Percentiles rank a stretch among this genome's conserved stretches.
Conservation (phyloP, 2,888 invertebrate genomes). For the Suillia variegata region DNA sequence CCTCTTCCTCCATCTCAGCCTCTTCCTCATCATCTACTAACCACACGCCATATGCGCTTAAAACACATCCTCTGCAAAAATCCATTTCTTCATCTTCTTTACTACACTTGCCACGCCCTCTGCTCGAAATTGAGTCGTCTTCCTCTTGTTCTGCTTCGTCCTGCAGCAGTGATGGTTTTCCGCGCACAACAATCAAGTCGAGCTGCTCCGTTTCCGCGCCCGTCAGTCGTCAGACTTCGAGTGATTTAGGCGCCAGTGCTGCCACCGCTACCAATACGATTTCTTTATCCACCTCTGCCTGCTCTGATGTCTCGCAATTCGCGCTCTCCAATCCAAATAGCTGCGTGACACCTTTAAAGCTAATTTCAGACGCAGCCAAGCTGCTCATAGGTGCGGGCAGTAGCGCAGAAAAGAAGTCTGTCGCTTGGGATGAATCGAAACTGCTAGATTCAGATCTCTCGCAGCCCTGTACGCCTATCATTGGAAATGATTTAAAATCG, state of each 20-base stretch:
- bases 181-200: slow-evolving; percentile 10
- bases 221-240: slow-evolving; percentile 51
- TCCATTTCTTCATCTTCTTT: slow-evolving; percentile 58
- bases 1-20: slow-evolving; percentile 4
- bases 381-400: slow-evolving; percentile 31
- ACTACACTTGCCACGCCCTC: slow-evolving; percentile 32
- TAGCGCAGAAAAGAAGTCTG: slow-evolving; percentile 47
- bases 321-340: slow-evolving; percentile 35
- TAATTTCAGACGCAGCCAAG: slow-evolving; percentile 41
- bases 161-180: slow-evolving; percentile 18
- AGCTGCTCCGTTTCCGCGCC: slow-evolving; percentile 45
- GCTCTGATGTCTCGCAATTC: too few relatives aligned
- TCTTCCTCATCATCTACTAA: slow-evolving; percentile 24
- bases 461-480: slow-evolving; percentile 43
- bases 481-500: slow-evolving; percentile 42
- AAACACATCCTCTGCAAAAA: slow-evolving; percentile 50
- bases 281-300: slow-evolving; percentile 8
- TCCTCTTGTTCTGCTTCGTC: too few relatives aligned
- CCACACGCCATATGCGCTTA: slow-evolving; percentile 36
- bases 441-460: slow-evolving; percentile 41
- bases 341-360: slow-evolving; percentile 46
- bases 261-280: slow-evolving; percentile 18
- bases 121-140: slow-evolving; percentile 20
- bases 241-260: slow-evolving; percentile 31
- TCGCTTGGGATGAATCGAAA: slow-evolving; percentile 47